Evolutionary conservation across 2,888 invertebrate genomes (phyloP).

Genomic region (Scaptomyza caliginosa): DNA sequence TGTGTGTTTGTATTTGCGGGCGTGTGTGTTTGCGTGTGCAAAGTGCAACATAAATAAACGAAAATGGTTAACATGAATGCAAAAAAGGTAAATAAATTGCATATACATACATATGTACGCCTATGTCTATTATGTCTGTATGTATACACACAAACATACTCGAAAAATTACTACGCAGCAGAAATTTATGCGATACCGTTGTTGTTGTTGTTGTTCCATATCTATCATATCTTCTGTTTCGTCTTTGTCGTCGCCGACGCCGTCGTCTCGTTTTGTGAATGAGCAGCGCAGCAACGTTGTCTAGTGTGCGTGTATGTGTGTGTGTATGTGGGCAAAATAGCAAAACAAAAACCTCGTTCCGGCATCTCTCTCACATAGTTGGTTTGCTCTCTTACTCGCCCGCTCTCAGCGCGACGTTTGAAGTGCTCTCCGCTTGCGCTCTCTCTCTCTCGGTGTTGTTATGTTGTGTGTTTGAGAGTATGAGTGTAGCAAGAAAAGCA

Average conservation of each 20-base stretch:
- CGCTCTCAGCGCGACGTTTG: constrained; percentile 24
- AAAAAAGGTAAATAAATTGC: constrained; percentile 62
- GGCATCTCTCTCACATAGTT: constrained; percentile 42
- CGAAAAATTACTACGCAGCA: constrained; percentile 77
- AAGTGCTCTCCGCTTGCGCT: constrained; percentile 24
- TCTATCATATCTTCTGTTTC: constrained; percentile 75
- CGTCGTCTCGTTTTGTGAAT: constrained; percentile 66
- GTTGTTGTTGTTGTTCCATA: constrained; percentile 67
- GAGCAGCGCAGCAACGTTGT: constrained; percentile 51
- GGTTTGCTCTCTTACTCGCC: constrained; percentile 4
- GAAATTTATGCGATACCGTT: constrained; percentile 75
- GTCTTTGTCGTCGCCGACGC: constrained; percentile 48
- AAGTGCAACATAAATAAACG: constrained; percentile 57
- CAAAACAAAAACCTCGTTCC: constrained; percentile 56
- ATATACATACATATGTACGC: background rate
- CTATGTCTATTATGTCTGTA: constrained; percentile 5
- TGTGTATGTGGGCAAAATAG: constrained; percentile 49
- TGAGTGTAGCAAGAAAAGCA: constrained; percentile 53
- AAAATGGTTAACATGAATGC: constrained; percentile 57
- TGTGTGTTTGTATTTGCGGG: constrained; percentile 14
- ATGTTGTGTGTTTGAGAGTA: constrained; percentile 25
- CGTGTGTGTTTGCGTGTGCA: constrained; percentile 36
- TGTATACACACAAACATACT: constrained; percentile 38
- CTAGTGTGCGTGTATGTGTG: constrained; percentile 51
- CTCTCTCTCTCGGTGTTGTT: background rate